Conservation (phyloP, 2,797 vertebrate genomes). For the Coregonus sp. region DNA sequence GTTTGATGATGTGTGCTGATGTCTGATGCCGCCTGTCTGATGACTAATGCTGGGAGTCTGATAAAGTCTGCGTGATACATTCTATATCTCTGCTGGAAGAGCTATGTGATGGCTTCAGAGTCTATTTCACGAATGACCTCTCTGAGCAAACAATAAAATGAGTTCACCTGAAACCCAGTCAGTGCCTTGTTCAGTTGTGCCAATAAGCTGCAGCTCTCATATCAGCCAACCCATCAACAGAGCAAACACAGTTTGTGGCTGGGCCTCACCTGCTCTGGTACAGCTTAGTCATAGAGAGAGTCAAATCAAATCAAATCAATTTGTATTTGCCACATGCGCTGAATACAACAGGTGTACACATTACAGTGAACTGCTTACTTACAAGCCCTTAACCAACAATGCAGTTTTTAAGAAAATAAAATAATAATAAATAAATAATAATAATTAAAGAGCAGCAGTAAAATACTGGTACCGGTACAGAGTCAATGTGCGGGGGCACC, state of each 20-base stretch:
- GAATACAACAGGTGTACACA: too few relatives aligned
- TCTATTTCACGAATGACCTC: conserved; percentile 6
- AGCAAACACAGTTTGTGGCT: neutral
- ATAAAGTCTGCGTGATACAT: neutral
- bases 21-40: conserved; percentile 3
- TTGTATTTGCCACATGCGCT: too few relatives aligned
- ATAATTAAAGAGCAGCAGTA: too few relatives aligned
- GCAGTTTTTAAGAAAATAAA: too few relatives aligned
- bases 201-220: neutral
- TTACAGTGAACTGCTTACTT: too few relatives aligned
- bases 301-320: conserved; percentile 12
- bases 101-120: conserved; percentile 2
- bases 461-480: too few relatives aligned
- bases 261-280: neutral
- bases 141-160: neutral
- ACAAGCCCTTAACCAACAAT: too few relatives aligned
- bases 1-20: neutral
- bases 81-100: neutral
- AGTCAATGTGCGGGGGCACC: too few relatives aligned
- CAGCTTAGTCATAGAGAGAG: conserved; percentile 48
- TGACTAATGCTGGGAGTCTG: neutral
- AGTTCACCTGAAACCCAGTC: neutral
- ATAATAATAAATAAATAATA: too few relatives aligned
- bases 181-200: neutral
- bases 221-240: neutral